Base-by-base conservation (phyloP, 2,113 vertebrate genomes). In the Zosterops pallidus region DNA sequence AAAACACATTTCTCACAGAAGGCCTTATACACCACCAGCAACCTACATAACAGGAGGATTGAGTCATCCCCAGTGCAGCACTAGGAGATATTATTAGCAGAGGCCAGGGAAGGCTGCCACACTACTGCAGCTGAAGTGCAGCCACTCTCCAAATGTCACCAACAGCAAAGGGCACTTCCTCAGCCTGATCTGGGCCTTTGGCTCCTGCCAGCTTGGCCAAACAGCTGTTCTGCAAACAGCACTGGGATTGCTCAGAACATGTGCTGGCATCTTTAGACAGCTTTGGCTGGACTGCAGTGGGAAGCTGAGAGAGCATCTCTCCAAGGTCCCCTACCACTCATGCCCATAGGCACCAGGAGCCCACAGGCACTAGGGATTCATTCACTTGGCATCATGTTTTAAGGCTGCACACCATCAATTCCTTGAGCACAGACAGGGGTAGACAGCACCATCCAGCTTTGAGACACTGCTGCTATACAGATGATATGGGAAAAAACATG, bases 401-500 rank as follows among this genome's bases (percentile, higher is more conserved):
- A 71, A 84, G 18, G 44, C 35, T 84, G 65, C 44, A 75, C 26
- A 28, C 2, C 3, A 2, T 29, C 56, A 67, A 75, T 19, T 20
- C 28, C 59, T 39, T 46, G 28, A 72, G 57, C 62, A 75, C 26
- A 72, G 12, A 22, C 11, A 55, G 39, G 37, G 46, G 39, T 42
- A 87, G 22, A 31, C 33, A 68, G 83, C 55, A 86, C 12, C 63
- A 56, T 31, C 6, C 80, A 63, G 50, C 31, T 86, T 74, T 8
- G 6, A 62, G 20, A 50, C 37, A 60, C 28, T 76, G 29, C 63
- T 92, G 46, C 50, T 74, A 52, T 11, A 33, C 7, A 83, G 37
- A 28, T 22, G 6, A 22, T 44, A 68, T 0, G 1, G 4, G 35
- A n/a, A 50, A 67, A 18, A 28, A 9, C 22, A 28, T 0, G 0